Percentiles rank a stretch among this genome's conserved stretches.
Evolutionary conservation across 2,888 invertebrate species (phyloP).

Genomic region (Spisula solida): DNA sequence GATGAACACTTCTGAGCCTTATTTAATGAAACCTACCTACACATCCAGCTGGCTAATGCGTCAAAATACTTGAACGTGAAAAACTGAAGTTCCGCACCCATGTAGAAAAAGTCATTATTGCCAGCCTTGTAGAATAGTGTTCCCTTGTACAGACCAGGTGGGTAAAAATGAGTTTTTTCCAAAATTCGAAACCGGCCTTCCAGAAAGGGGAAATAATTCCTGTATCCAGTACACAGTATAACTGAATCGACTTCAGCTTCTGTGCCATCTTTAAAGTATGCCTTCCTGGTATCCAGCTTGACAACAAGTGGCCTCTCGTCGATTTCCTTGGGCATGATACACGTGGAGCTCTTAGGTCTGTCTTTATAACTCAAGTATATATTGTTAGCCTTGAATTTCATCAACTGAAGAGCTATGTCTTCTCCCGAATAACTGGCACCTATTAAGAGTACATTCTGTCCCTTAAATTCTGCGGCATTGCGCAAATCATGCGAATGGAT

Average conservation of each 20-base stretch:
- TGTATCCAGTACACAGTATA: constrained; percentile 24
- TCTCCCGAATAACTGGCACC: constrained; percentile 59
- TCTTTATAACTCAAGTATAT: constrained; percentile 2
- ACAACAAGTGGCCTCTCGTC: constrained; percentile 21
- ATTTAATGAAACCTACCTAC: neutral
- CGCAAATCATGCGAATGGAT: constrained; percentile 62
- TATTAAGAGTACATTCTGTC: constrained; percentile 37
- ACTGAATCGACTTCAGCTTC: constrained; percentile 32
- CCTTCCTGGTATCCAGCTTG: constrained; percentile 5
- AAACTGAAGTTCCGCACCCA: constrained; percentile 31
- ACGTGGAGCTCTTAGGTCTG: neutral
- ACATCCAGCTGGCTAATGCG: constrained; percentile 15
- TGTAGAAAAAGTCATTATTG: constrained; percentile 24
- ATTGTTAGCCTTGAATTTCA: constrained; percentile 27
- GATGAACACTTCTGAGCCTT: too few species aligned
- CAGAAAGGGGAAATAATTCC: constrained; percentile 12
- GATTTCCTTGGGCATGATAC: constrained; percentile 6
- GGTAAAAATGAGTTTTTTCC: constrained; percentile 21
- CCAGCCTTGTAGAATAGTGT: constrained; percentile 13
- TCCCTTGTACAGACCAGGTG: constrained; percentile 21
- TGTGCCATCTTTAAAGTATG: constrained; percentile 1
- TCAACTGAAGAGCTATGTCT: constrained; percentile 43
- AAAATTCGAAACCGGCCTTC: constrained; percentile 10
- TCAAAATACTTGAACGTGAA: constrained; percentile 26
- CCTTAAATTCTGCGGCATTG: constrained; percentile 46